These are phyloP conservation scores for Craniophora ligustri DNA, from an alignment of 2,888 invertebrate genomes.

Conservation along the genomic window DNA sequence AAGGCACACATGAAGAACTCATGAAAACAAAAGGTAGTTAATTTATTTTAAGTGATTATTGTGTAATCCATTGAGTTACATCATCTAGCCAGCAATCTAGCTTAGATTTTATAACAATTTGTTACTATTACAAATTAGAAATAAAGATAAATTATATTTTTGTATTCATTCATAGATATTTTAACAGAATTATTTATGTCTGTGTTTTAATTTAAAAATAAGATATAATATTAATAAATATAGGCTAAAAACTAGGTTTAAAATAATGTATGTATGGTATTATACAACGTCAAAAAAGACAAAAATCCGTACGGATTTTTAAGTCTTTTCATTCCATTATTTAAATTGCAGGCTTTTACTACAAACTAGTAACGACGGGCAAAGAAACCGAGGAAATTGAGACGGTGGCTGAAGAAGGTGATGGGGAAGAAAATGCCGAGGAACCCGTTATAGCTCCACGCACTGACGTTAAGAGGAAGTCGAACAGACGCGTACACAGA, in stretches of 20 bases:
- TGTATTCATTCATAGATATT: too few species aligned
- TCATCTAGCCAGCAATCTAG: not conserved
- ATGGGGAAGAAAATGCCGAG: constrained; percentile 64
- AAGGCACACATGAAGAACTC: constrained; percentile 92
- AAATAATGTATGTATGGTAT: too few species aligned
- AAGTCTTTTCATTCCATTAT: too few species aligned
- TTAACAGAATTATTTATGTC: too few species aligned
- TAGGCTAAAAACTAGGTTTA: too few species aligned
- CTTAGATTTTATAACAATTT: not conserved
- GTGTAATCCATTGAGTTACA: not conserved
- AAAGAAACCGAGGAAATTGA: constrained; percentile 78
- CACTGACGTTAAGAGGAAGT: constrained; percentile 74
- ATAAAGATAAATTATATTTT: too few species aligned
- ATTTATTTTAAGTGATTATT: not conserved
- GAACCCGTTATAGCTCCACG: constrained; percentile 64
- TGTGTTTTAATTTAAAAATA: too few species aligned
- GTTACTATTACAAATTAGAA: too few species aligned
- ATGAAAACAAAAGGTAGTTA: constrained; percentile 89
- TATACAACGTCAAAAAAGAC: too few species aligned
- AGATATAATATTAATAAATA: too few species aligned
- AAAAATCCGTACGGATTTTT: too few species aligned
- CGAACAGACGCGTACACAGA: constrained; percentile 72
- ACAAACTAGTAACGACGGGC: constrained; percentile 91
- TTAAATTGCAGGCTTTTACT: constrained; percentile 72
- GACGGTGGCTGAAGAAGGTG: constrained; percentile 71